Conservation (phyloP, 1,140 invertebrate species). For the Argopecten irradians region DNA sequence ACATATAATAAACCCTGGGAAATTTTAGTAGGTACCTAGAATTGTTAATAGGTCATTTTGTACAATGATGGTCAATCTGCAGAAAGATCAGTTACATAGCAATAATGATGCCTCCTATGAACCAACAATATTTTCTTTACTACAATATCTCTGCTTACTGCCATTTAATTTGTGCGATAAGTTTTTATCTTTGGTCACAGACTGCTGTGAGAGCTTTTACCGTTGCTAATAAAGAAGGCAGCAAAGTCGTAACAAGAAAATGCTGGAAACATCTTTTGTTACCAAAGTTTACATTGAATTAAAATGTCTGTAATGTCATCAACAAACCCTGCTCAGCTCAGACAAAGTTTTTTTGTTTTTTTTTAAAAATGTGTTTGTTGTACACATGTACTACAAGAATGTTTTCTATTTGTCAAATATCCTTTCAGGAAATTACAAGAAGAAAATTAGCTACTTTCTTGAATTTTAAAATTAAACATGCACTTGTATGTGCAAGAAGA, state of each 20-base stretch:
- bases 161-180: no score
- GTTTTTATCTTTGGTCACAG: no score
- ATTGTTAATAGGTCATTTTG: no score
- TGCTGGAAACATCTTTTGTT: not conserved
- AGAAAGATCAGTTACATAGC: no score
- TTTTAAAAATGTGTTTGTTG: not conserved
- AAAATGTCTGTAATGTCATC: not conserved
- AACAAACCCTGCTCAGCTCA: not conserved
- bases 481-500: not conserved
- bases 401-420: not conserved
- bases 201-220: no score
- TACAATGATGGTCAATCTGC: no score
- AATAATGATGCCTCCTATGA: no score
- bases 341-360: no score
- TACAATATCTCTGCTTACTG: no score
- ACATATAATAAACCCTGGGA: no score
- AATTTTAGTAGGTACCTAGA: no score
- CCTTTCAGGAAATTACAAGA: slow-evolving; percentile 5
- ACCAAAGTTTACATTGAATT: not conserved
- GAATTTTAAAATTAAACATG: slow-evolving; percentile 12
- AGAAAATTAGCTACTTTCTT: not conserved
- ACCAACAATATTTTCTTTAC: no score
- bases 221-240: not conserved
- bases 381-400: not conserved
- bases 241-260: not conserved